Percentiles rank a stretch among this genome's conserved stretches.
phyloP scores from a whole-genome alignment of 2,797 vertebrate genomes.

The Premnoplex brunnescens region DNA sequence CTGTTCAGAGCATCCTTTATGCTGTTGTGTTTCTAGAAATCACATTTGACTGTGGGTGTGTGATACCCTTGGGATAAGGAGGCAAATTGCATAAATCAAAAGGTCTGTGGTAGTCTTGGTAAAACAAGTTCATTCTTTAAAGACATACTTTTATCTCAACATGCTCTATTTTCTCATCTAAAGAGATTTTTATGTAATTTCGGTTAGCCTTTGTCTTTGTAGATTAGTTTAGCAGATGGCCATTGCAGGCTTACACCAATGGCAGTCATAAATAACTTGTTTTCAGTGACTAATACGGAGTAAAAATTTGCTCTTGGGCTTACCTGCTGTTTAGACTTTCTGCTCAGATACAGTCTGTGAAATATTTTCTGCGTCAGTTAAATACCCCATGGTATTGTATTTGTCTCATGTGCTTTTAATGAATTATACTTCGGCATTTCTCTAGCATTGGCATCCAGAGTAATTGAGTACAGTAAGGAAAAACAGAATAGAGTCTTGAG shows the following conservation, averaged over 20 bases:
- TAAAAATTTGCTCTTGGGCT: background rate
- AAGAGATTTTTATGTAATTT: background rate
- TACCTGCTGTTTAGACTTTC: background rate
- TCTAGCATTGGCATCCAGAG: background rate
- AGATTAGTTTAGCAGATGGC: background rate
- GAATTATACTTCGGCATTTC: background rate
- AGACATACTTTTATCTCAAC: background rate
- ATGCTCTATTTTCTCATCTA: background rate
- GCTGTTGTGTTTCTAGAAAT: background rate
- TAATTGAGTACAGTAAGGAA: background rate
- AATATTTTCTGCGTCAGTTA: background rate
- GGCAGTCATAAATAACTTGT: background rate
- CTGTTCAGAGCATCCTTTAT: background rate
- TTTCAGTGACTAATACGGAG: background rate
- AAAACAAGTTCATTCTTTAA: background rate
- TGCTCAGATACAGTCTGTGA: background rate
- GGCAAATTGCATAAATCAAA: background rate
- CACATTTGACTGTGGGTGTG: fast-evolving
- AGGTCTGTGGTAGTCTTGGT: background rate
- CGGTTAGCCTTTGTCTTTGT: background rate
- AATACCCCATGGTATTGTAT: background rate
- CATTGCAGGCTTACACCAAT: background rate
- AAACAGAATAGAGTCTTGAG: background rate
- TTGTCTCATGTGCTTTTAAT: background rate
- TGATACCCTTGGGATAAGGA: background rate